A percentile compares a stretch with the other conserved stretches of the same genome.
phyloP scores from a whole-genome alignment of 1,140 invertebrate genomes.

The Penaeus indicus region DNA sequence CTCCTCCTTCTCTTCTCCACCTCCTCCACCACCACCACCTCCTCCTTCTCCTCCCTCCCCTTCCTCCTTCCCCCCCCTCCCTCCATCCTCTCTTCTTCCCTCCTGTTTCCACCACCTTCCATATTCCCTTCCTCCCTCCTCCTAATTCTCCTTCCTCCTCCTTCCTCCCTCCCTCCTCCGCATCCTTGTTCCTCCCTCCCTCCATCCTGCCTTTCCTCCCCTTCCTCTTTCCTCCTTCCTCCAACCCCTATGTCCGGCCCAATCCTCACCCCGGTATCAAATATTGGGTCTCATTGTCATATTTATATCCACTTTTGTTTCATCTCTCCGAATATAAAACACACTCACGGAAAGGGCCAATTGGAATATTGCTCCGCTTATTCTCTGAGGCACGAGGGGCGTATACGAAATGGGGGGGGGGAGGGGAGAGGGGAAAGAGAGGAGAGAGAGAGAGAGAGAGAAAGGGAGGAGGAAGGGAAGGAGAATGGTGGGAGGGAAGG shows the following conservation, averaged over 20 bases:
- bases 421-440: not conserved
- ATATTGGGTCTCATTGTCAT: slow-evolving; percentile 60
- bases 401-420: not conserved
- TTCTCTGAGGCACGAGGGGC: slow-evolving; percentile 15
- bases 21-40: not conserved
- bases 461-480: no score
- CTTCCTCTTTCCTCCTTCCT: no score
- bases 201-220: not conserved
- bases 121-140: not conserved
- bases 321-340: slow-evolving; percentile 51
- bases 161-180: not conserved
- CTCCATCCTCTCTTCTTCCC: not conserved
- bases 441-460: no score
- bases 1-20: not conserved
- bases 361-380: slow-evolving; percentile 54
- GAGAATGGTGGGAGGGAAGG: not conserved
- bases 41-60: not conserved
- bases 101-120: not conserved
- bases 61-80: not conserved
- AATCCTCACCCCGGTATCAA: slow-evolving; percentile 43
- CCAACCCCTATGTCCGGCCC: slow-evolving; percentile 14
- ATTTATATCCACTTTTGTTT: slow-evolving; percentile 62
- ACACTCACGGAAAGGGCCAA: slow-evolving; percentile 40
- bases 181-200: not conserved
- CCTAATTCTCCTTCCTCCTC: not conserved